A percentile compares a stretch with the other conserved stretches of the same genome.
Conservation (phyloP, 2,888 invertebrate genomes). For the Psylliodes chrysocephalus region DNA sequence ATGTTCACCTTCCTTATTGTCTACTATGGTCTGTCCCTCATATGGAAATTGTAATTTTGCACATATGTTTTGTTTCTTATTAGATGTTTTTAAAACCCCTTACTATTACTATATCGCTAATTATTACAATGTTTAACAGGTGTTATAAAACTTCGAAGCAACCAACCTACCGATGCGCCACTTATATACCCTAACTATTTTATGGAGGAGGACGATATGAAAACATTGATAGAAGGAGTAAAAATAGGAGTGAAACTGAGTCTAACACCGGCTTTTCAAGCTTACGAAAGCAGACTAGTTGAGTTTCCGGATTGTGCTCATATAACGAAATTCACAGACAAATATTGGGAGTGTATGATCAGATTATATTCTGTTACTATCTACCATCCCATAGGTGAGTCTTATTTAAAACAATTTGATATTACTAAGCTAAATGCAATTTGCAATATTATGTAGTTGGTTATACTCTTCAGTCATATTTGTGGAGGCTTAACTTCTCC, state of each 20-base stretch:
- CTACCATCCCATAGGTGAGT: slow-evolving; percentile 80
- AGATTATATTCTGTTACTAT: slow-evolving; percentile 84
- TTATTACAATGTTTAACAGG: too few relatives aligned
- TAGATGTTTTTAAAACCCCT: too few relatives aligned
- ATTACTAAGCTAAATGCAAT: too few relatives aligned
- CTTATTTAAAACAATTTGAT: too few relatives aligned
- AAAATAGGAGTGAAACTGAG: slow-evolving; percentile 86
- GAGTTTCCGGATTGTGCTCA: slow-evolving; percentile 83
- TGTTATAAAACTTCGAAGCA: slow-evolving; percentile 78
- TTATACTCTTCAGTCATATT: too few relatives aligned
- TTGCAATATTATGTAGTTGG: too few relatives aligned
- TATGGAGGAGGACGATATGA: slow-evolving; percentile 80
- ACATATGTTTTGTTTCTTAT: too few relatives aligned
- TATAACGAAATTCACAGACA: slow-evolving; percentile 75
- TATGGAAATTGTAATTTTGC: too few relatives aligned
- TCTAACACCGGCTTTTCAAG: slow-evolving; percentile 79
- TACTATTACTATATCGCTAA: too few relatives aligned
- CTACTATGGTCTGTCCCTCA: too few relatives aligned
- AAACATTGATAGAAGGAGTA: slow-evolving; percentile 84
- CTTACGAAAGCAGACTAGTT: slow-evolving; percentile 78
- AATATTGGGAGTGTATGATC: slow-evolving; percentile 90
- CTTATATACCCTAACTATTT: slow-evolving; percentile 94
- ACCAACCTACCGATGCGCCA: slow-evolving; percentile 88
- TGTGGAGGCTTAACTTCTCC: too few relatives aligned
- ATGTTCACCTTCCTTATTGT: too few relatives aligned